Conservation (phyloP, 1,140 invertebrate species). For the Sarcophaga peregrina region DNA sequence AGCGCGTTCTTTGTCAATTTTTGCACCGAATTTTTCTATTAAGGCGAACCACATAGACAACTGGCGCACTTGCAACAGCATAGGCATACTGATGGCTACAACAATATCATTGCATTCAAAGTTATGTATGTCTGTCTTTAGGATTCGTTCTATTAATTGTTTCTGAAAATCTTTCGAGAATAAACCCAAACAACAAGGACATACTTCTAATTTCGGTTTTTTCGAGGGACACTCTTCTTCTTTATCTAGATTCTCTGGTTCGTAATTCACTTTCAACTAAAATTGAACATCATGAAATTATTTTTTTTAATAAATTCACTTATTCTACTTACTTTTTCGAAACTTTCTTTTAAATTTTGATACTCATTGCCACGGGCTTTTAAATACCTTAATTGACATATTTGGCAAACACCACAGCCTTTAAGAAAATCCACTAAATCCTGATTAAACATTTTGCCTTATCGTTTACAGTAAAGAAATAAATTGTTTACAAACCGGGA, state of each 20-base stretch:
- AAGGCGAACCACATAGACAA: constrained; percentile 67
- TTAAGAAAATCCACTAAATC: constrained; percentile 66
- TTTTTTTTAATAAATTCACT: not conserved
- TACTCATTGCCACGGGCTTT: constrained; percentile 67
- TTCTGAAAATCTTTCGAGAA: constrained; percentile 69
- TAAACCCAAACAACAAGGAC: constrained; percentile 74
- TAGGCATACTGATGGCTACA: constrained; percentile 66
- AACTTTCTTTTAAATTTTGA: constrained; percentile 62
- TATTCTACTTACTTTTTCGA: constrained; percentile 58
- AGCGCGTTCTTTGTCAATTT: constrained; percentile 49
- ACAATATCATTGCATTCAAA: constrained; percentile 66
- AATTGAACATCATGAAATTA: not conserved
- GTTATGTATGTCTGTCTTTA: constrained; percentile 58
- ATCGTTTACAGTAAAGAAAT: not conserved
- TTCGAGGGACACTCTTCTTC: constrained; percentile 52
- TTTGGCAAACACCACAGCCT: constrained; percentile 68
- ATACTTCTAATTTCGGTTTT: constrained; percentile 66
- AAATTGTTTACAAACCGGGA: not conserved
- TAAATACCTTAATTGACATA: constrained; percentile 71
- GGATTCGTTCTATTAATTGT: constrained; percentile 66
- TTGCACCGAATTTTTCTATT: constrained; percentile 60
- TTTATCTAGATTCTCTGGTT: not conserved
- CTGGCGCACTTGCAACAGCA: constrained; percentile 65
- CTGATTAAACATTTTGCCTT: constrained; percentile 57
- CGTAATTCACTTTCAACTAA: constrained; percentile 42